Evolutionary conservation across 2,797 vertebrate species (phyloP).

Genomic region (Microctenopoma steveboyesi): DNA sequence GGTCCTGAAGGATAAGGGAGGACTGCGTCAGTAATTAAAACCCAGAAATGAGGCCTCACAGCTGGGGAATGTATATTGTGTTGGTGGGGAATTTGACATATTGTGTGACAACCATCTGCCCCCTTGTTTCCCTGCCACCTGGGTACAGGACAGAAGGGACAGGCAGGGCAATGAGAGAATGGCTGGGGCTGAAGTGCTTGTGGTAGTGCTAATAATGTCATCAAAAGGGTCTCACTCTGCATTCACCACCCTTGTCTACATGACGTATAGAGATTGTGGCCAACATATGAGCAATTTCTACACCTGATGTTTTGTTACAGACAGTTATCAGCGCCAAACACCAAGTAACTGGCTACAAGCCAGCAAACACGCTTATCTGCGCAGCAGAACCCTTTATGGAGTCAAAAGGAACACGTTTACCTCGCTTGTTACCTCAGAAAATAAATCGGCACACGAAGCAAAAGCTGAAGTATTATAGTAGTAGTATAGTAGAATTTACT

Average conservation of each 20-base stretch:
- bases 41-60: slow-evolving; percentile 58
- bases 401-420: slow-evolving; percentile 1
- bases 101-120: slow-evolving; percentile 70
- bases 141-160: slow-evolving; percentile 50
- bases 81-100: slow-evolving; percentile 57
- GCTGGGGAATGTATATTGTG: slow-evolving; percentile 58
- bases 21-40: slow-evolving; percentile 67
- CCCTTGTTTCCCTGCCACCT: slow-evolving; percentile 63
- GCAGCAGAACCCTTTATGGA: slow-evolving; percentile 9
- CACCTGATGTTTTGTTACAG: slow-evolving; percentile 71
- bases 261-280: slow-evolving; percentile 40
- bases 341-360: slow-evolving; percentile 38
- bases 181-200: slow-evolving; percentile 56
- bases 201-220: slow-evolving; percentile 60
- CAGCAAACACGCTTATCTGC: slow-evolving; percentile 28
- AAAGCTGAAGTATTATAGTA: neutral
- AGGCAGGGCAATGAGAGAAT: slow-evolving; percentile 37
- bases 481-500: neutral
- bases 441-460: neutral
- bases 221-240: slow-evolving; percentile 40
- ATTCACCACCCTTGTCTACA: slow-evolving; percentile 45
- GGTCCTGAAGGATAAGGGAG: slow-evolving; percentile 83
- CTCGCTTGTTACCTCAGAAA: neutral
- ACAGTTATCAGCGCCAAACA: slow-evolving; percentile 57
- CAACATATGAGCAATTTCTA: slow-evolving; percentile 42